These are phyloP conservation scores for Ichneumon xanthorius DNA, from an alignment of 2,888 invertebrate genomes.

Conservation along the genomic window DNA sequence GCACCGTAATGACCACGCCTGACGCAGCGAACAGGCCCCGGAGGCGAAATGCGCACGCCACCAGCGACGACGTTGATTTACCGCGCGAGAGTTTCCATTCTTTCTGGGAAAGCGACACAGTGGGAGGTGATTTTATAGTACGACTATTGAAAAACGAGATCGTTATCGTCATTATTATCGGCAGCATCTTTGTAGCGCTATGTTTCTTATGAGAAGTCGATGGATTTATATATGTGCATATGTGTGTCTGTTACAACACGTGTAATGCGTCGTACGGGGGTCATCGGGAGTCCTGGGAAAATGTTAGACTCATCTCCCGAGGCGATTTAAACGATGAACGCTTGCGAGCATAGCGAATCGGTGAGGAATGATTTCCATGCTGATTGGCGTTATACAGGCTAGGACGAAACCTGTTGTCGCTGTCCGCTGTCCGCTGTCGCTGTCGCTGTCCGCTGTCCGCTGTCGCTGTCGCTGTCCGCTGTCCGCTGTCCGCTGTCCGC, in stretches of 20 bases:
- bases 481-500: no score
- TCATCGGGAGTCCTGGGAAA: slow-evolving; percentile 35
- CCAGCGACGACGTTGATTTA: slow-evolving; percentile 4
- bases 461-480: no score
- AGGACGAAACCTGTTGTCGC: no score
- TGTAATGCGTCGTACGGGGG: slow-evolving; percentile 9
- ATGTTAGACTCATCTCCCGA: slow-evolving; percentile 19
- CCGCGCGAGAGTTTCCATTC: slow-evolving; percentile 2
- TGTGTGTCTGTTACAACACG: background rate
- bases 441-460: no score
- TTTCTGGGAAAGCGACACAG: slow-evolving; percentile 51
- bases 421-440: no score
- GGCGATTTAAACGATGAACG: background rate
- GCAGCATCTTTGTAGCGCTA: slow-evolving; percentile 8
- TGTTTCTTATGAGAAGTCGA: slow-evolving; percentile 4
- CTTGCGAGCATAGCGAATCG: background rate
- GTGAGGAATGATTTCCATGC: background rate
- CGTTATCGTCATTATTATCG: background rate
- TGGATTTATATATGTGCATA: background rate
- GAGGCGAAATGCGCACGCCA: slow-evolving; percentile 2
- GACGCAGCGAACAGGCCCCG: slow-evolving; percentile 26
- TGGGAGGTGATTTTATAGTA: slow-evolving; percentile 15
- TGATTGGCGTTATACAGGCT: background rate
- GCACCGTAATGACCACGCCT: slow-evolving; percentile 1
- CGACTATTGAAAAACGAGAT: background rate